Evolutionary conservation across 30 jellyfish, hydroid and myxozoan species (phyloP).

Genomic region (Aurelia aurita complex sp. Pacific): DNA sequence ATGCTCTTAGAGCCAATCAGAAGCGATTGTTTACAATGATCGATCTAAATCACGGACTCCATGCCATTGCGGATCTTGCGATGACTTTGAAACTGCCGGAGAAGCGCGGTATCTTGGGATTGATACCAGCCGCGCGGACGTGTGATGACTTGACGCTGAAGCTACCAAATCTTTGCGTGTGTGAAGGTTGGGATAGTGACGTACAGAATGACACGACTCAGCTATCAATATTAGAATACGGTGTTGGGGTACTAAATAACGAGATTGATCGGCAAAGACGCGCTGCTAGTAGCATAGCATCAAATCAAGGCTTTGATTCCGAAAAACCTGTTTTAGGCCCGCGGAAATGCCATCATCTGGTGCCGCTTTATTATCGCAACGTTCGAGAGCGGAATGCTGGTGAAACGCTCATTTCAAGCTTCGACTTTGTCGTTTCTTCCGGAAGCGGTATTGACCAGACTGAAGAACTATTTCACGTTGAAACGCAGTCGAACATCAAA

Average conservation of each 20-base stretch:
- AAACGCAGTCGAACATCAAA: slow-evolving; percentile 43
- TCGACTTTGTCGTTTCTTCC: slow-evolving; percentile 63
- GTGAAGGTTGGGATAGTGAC: slow-evolving; percentile 81
- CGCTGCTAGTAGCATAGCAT: background rate
- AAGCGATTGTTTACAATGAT: slow-evolving; percentile 67
- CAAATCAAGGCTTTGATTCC: background rate
- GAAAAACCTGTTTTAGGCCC: background rate
- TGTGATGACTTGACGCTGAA: slow-evolving; percentile 67
- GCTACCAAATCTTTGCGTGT: slow-evolving; percentile 82
- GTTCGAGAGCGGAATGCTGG: slow-evolving; percentile 72
- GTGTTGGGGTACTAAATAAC: slow-evolving; percentile 76
- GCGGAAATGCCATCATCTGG: slow-evolving; percentile 59
- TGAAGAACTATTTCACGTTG: slow-evolving; percentile 75
- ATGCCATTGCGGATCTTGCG: slow-evolving; percentile 47
- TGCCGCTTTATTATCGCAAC: slow-evolving; percentile 51
- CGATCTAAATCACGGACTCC: slow-evolving; percentile 69
- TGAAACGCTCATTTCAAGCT: slow-evolving; percentile 41
- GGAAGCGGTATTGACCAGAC: slow-evolving; percentile 59
- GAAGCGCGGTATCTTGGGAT: slow-evolving; percentile 52
- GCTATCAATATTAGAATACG: slow-evolving; percentile 70
- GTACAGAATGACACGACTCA: slow-evolving; percentile 58
- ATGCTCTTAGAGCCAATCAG: slow-evolving; percentile 67
- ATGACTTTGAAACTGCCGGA: slow-evolving; percentile 7
- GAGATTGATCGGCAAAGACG: slow-evolving; percentile 55
- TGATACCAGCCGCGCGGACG: slow-evolving; percentile 54